Evolutionary conservation across 2,113 vertebrate genomes (phyloP).

Genomic region (Heloderma charlesbogerti): DNA sequence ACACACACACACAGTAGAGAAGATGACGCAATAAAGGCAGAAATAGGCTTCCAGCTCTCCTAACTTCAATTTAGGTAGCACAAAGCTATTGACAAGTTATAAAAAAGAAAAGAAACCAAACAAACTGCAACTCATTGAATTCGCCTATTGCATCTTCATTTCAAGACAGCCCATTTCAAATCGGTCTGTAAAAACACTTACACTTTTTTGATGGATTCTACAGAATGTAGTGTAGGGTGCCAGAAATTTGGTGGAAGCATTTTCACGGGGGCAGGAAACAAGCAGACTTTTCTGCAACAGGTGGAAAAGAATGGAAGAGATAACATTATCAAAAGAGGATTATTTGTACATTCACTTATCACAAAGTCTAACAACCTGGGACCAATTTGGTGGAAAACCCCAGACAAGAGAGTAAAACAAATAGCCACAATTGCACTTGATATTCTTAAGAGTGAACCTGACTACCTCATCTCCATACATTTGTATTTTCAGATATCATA

Average conservation of each 20-base stretch:
- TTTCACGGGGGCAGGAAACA: conserved; percentile 79
- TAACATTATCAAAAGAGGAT: neutral
- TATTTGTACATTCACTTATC: neutral
- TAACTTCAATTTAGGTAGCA: neutral
- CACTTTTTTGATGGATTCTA: conserved; percentile 79
- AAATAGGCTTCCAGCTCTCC: too few species aligned
- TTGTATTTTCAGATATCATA: neutral
- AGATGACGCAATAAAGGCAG: too few species aligned
- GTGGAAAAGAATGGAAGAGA: neutral
- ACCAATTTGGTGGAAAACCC: neutral
- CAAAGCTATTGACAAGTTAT: neutral
- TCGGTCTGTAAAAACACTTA: conserved; percentile 62
- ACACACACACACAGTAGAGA: neutral
- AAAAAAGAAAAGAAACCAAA: too few species aligned
- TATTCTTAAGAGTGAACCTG: neutral
- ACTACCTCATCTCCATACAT: neutral
- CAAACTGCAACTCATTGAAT: fast-evolving
- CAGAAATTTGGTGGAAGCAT: conserved; percentile 77
- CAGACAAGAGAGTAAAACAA: neutral
- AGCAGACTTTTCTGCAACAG: conserved; percentile 78
- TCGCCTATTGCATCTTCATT: fast-evolving
- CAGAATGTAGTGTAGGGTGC: conserved; percentile 76
- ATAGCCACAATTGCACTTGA: neutral
- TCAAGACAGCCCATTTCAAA: neutral
- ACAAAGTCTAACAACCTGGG: neutral